These are phyloP conservation scores for Mormyrus iriodes DNA, from an alignment of 2,113 vertebrate species.

Conservation along the genomic window DNA sequence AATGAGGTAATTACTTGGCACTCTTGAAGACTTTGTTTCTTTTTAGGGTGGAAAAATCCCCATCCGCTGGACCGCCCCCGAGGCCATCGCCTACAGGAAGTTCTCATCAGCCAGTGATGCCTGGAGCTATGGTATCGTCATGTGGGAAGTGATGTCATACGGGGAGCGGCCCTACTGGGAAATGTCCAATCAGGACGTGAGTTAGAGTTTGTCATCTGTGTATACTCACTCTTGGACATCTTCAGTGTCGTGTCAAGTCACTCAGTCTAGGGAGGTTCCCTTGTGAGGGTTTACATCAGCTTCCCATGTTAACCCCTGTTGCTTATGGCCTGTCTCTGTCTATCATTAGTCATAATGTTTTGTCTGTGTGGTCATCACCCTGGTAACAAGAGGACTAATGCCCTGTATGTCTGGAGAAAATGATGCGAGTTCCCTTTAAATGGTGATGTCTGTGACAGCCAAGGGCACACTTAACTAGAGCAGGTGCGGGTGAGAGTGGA, in stretches of 20 bases:
- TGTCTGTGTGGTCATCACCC: neutral
- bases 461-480: neutral
- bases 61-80: conserved; percentile 90
- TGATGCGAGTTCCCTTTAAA: neutral
- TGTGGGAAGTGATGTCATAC: conserved; percentile 98
- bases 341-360: neutral
- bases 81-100: conserved; percentile 89
- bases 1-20: neutral
- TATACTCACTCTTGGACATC: neutral
- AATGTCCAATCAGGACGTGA: conserved; percentile 97
- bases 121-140: conserved; percentile 96
- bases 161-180: conserved; percentile 95
- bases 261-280: neutral
- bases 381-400: neutral
- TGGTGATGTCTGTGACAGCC: neutral
- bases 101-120: conserved; percentile 89
- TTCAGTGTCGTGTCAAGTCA: neutral
- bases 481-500: neutral
- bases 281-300: neutral
- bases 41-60: conserved; percentile 89
- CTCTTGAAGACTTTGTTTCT: conserved; percentile 20
- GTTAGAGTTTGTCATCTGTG: conserved; percentile 41
- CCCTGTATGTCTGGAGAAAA: no score
- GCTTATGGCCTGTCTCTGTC: neutral
- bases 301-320: neutral